Evolutionary conservation across 2,888 invertebrate species (phyloP), one percentile per base, ranked within the genome.

Genomic region (Scaptomyza caliginosa): DNA sequence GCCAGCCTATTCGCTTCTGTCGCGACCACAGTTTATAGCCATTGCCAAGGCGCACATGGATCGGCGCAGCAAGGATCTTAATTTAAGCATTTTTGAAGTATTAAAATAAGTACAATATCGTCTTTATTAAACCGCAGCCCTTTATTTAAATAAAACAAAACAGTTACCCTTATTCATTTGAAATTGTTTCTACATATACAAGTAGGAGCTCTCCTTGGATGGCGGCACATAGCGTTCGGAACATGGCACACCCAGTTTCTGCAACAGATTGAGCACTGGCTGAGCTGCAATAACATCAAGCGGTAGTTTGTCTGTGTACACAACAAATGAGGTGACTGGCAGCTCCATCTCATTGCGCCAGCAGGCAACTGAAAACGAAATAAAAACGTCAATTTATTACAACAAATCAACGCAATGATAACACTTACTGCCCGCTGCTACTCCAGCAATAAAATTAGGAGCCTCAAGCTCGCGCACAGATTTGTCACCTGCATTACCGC

Each of bases 1-100:
- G 13, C 93, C 95, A 8, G 95, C 95, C 0, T 98, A 98, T 90
- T 93, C 93, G 30, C 92, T 98, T 71, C 92, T 98, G 7, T 92
- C 94, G 16, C 93, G 96, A 63, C 93, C 93, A 30, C 93, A 94
- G 66, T 98, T 96, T 90, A 93, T 93, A 24, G 93, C 94, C 88
- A 97, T 98, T 66, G 93, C 93, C 40, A 93, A 94, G 92, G 94
- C 94, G 7, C 98, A 98, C 91, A 91, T 97, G 89, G 93, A 94
- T 65, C 92, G 94, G 76, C 93, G 98, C 30, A 94, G 92, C 62
- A 94, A 93, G 74, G 94, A 93, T 6, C 77, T 88, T 16, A 87
- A 93, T 57, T 90, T 94, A 34, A 93, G 93, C 88, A 92, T 93
- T 16, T 89, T 91, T 51, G 84, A 90, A 39, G 45, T 71, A 34